phyloP scores from a whole-genome alignment of 2,113 vertebrate genomes.

The Grallaria varia region DNA sequence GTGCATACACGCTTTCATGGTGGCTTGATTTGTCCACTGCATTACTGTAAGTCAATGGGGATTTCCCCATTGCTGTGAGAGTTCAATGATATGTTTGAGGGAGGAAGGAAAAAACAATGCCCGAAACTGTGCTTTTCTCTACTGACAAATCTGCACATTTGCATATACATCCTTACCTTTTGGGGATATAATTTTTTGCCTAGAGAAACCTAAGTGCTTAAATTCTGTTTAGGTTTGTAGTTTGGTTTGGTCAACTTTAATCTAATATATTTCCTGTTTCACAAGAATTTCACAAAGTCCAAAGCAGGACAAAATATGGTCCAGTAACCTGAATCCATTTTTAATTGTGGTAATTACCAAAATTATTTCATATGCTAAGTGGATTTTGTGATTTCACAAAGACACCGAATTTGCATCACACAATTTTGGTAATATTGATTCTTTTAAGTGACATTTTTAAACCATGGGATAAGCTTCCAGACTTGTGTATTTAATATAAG shows the following conservation, averaged over 20 bases:
- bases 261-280: background rate
- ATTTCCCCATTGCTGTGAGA: background rate
- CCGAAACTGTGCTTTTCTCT: background rate
- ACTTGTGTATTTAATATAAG: background rate
- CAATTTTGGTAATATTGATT: background rate
- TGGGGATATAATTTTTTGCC: background rate
- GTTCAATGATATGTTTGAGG: background rate
- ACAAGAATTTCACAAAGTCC: background rate
- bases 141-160: background rate
- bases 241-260: background rate
- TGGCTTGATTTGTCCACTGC: background rate
- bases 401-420: background rate
- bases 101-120: background rate
- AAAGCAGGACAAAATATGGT: background rate
- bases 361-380: background rate
- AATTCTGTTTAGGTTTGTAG: background rate
- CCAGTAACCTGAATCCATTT: background rate
- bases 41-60: background rate
- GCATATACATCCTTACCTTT: background rate
- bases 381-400: background rate
- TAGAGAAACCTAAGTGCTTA: background rate
- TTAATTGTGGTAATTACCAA: background rate
- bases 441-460: background rate
- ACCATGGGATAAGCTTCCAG: background rate
- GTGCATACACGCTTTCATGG: fast-evolving